Evolutionary conservation across 2,888 invertebrate genomes (phyloP).

Genomic region (Parasteatoda lunata): DNA sequence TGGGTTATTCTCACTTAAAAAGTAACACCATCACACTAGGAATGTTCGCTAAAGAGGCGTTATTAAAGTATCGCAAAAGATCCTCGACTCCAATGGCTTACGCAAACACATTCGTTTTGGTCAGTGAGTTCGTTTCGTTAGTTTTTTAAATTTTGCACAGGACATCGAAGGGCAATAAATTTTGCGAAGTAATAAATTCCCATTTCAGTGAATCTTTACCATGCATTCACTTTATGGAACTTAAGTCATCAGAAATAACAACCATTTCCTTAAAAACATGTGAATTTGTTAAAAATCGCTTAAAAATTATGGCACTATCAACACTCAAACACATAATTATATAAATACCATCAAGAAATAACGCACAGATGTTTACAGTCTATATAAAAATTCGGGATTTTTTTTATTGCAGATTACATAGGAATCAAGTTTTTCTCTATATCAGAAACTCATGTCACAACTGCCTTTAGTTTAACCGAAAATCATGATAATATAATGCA

Average conservation of each 20-base stretch:
- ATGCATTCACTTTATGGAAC: conserved; percentile 5
- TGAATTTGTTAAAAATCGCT: conserved; percentile 17
- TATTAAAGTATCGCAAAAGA: conserved; percentile 19
- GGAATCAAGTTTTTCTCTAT: conserved; percentile 64
- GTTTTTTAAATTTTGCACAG: conserved; percentile 8
- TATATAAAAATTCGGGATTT: conserved; percentile 66
- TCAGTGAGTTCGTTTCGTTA: not conserved
- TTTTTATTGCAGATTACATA: conserved; percentile 65
- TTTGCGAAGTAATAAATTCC: conserved; percentile 58
- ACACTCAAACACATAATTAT: conserved; percentile 49
- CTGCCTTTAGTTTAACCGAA: conserved; percentile 23
- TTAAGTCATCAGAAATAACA: conserved; percentile 23
- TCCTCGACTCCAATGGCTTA: conserved; percentile 28
- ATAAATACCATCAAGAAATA: conserved; percentile 48
- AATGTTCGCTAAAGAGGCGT: conserved; percentile 43
- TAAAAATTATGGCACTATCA: conserved; percentile 48
- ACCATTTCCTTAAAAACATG: conserved; percentile 55
- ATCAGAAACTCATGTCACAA: conserved; percentile 34
- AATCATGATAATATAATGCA: not conserved
- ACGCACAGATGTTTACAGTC: conserved; percentile 42
- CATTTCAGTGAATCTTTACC: conserved; percentile 7
- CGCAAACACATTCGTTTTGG: conserved; percentile 39
- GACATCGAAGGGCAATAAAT: not conserved
- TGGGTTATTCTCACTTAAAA: not conserved
- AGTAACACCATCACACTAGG: conserved; percentile 57